phyloP scores from a whole-genome alignment of 2,797 vertebrate species.

The Leuciscus waleckii region DNA sequence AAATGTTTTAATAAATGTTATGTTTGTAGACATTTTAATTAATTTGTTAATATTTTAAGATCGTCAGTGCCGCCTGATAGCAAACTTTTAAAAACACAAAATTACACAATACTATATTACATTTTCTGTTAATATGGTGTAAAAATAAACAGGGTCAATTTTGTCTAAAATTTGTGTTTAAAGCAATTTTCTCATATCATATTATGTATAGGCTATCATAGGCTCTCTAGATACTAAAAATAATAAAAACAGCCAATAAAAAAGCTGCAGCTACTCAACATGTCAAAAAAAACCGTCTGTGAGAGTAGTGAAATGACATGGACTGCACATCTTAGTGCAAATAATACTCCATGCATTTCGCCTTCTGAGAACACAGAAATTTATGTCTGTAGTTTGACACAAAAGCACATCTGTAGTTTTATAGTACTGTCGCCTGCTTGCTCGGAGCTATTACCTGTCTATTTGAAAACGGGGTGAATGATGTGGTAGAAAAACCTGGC shows the following conservation, averaged over 20 bases:
- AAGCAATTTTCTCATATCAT: not conserved
- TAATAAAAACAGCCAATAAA: not conserved
- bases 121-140: not conserved
- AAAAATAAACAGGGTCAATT: not conserved
- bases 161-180: not conserved
- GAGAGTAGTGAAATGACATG: not conserved
- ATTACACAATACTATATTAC: not conserved
- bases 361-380: not conserved
- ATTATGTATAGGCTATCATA: not conserved
- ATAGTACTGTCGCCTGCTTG: not conserved
- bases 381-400: constrained; percentile 10
- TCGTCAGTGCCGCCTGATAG: not conserved
- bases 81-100: not conserved
- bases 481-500: constrained; percentile 1
- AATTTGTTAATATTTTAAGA: not conserved
- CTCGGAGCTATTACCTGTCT: constrained; percentile 1
- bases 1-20: not conserved
- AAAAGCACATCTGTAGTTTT: constrained; percentile 35
- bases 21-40: not conserved
- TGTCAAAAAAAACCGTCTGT: not conserved
- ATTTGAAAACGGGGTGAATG: constrained; percentile 9
- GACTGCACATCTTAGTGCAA: not conserved
- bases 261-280: not conserved
- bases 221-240: not conserved
- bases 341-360: not conserved